Conservation (phyloP, 2,888 invertebrate species). For the Spialia ferax region DNA sequence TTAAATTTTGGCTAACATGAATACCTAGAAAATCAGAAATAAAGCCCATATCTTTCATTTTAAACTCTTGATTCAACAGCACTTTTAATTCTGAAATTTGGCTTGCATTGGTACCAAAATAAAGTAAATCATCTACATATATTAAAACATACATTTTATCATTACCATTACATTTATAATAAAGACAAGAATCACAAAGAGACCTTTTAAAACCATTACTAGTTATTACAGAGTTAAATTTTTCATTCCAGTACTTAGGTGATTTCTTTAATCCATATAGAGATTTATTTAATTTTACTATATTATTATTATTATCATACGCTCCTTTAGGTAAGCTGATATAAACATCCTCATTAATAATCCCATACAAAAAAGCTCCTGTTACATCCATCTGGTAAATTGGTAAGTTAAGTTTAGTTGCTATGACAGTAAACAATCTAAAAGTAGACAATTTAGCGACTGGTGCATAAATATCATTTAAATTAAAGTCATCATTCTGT, state of each 20-base stretch:
- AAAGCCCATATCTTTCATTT: conserved; percentile 46
- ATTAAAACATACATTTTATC: neutral
- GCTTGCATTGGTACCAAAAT: neutral
- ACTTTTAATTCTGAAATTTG: conserved; percentile 12
- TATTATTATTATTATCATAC: conserved; percentile 29
- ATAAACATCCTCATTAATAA: conserved; percentile 42
- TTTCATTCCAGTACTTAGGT: conserved; percentile 46
- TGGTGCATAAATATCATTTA: conserved; percentile 23
- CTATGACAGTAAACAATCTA: conserved; percentile 42
- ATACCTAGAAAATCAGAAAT: conserved; percentile 44
- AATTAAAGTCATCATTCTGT: conserved; percentile 42
- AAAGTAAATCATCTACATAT: neutral
- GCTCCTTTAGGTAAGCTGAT: conserved; percentile 43
- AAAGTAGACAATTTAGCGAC: conserved; percentile 43
- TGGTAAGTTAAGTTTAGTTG: conserved; percentile 41
- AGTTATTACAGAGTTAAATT: conserved; percentile 45
- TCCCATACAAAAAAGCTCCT: conserved; percentile 44
- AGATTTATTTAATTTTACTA: conserved; percentile 42
- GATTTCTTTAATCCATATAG: conserved; percentile 44
- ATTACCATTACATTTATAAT: neutral
- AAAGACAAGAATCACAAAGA: neutral
- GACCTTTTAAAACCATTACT: conserved; percentile 46
- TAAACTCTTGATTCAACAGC: conserved; percentile 42
- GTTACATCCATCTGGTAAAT: conserved; percentile 45
- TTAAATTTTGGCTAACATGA: conserved; percentile 43